Conservation (phyloP, 2,113 vertebrate species). For the Pteronura brasiliensis region DNA sequence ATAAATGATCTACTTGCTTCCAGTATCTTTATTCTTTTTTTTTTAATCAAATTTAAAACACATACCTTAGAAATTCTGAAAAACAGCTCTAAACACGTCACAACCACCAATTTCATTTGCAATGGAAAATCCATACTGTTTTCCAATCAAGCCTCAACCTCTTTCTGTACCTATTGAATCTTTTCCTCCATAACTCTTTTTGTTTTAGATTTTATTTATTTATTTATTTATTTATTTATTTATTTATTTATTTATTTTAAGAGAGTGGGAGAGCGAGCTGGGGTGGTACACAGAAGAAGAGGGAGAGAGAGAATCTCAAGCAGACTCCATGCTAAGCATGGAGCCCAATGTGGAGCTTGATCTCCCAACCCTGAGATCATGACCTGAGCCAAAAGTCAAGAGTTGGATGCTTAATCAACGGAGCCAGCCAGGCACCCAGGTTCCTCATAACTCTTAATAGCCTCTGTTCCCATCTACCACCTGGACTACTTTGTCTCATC, state of each 20-base stretch:
- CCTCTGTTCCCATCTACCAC: neutral
- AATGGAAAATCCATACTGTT: neutral
- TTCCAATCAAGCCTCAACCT: neutral
- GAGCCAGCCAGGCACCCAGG: neutral
- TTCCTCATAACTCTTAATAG: neutral
- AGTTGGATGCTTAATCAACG: neutral
- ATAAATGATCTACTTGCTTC: neutral
- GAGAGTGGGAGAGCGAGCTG: neutral
- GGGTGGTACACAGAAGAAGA: neutral
- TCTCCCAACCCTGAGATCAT: neutral
- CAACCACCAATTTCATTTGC: neutral
- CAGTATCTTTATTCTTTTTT: neutral
- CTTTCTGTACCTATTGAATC: neutral
- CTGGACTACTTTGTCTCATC: neutral
- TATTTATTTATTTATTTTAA: too few relatives aligned
- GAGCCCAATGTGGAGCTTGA: neutral
- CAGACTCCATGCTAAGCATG: neutral
- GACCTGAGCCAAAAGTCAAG: neutral
- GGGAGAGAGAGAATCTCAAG: neutral
- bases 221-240: neutral
- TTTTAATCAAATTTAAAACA: neutral
- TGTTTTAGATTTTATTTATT: neutral
- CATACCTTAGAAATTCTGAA: neutral
- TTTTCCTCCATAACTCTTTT: neutral
- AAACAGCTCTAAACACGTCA: neutral